These are phyloP conservation scores for Gibbula magus DNA, from an alignment of 2,888 invertebrate genomes.

Conservation along the genomic window DNA sequence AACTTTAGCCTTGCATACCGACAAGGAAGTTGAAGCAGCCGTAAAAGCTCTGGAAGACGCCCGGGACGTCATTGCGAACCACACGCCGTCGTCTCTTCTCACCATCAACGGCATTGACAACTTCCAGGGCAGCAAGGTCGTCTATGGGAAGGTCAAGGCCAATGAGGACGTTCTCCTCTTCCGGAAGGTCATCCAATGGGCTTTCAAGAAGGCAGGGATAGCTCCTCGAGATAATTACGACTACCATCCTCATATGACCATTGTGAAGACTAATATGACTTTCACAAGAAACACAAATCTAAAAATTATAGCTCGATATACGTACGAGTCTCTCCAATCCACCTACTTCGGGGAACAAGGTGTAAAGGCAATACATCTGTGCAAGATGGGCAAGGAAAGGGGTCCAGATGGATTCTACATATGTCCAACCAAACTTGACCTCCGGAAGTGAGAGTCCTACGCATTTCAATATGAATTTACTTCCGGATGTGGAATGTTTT, in stretches of 20 bases:
- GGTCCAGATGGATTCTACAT: constrained; percentile 74
- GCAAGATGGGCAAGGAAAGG: constrained; percentile 71
- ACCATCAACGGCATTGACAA: constrained; percentile 68
- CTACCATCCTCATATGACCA: constrained; percentile 76
- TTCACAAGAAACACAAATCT: constrained; percentile 64
- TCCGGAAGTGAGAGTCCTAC: neutral
- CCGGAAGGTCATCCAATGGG: constrained; percentile 65
- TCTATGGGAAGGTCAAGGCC: constrained; percentile 72
- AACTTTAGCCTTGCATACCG: constrained; percentile 72
- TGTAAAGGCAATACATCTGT: constrained; percentile 72
- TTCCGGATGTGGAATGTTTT: too few species aligned
- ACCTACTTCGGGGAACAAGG: constrained; percentile 70
- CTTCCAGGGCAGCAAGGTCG: constrained; percentile 72
- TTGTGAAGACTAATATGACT: constrained; percentile 74
- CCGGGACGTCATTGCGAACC: constrained; percentile 51
- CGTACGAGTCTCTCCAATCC: constrained; percentile 64
- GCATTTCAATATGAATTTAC: neutral
- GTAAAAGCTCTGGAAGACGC: constrained; percentile 54
- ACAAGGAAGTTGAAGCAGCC: constrained; percentile 63
- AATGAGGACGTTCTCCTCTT: constrained; percentile 67
- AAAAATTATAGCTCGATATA: constrained; percentile 66
- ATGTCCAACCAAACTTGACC: constrained; percentile 43
- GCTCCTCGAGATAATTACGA: constrained; percentile 73
- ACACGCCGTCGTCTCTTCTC: constrained; percentile 54
- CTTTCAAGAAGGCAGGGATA: constrained; percentile 67